Percentiles rank a stretch among this genome's conserved stretches.
phyloP scores from a whole-genome alignment of 92 coral and sea anemone genomes.

The Galaxea fascicularis region DNA sequence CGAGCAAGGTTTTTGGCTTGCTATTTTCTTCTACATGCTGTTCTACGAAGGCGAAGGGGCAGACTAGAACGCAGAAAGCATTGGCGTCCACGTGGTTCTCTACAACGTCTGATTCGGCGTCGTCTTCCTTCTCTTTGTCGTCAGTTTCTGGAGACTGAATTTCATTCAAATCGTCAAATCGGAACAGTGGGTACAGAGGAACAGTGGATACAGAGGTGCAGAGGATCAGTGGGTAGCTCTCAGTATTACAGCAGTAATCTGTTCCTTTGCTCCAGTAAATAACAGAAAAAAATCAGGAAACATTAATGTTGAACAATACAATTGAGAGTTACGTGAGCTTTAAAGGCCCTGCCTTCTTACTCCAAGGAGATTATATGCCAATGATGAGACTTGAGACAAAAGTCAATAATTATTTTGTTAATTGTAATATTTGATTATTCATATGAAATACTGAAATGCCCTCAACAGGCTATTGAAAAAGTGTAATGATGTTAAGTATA shows the following conservation, averaged over 20 bases:
- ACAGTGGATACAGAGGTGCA: neutral
- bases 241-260: neutral
- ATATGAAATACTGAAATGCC: neutral
- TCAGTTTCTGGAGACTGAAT: neutral
- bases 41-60: neutral
- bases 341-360: conserved; percentile 7
- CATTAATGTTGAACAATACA: conserved; percentile 1
- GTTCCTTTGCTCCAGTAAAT: neutral
- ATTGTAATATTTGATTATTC: conserved; percentile 6
- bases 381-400: neutral
- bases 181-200: neutral
- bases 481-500: conserved; percentile 2
- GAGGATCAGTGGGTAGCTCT: neutral
- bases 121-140: neutral
- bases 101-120: neutral
- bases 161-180: neutral
- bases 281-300: neutral
- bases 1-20: neutral
- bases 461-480: neutral
- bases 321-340: neutral
- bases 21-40: neutral
- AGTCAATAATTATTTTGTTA: neutral
- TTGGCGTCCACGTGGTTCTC: neutral
- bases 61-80: neutral
- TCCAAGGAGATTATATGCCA: conserved; percentile 4